Percentiles rank a stretch among this genome's conserved stretches.
phyloP scores from a whole-genome alignment of 2,797 vertebrate species.

The Erithacus rubecula region DNA sequence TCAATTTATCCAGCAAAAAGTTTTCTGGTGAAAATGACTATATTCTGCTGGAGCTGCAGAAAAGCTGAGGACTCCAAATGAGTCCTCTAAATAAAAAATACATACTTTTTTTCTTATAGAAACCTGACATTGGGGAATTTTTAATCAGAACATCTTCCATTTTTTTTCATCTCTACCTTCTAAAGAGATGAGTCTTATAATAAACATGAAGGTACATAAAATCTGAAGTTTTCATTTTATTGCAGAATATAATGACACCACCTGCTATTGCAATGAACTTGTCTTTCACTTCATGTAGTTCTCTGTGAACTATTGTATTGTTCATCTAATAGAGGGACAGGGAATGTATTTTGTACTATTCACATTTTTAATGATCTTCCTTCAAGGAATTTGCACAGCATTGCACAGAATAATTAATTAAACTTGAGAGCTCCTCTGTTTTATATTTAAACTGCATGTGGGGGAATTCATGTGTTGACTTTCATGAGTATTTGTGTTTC shows the following conservation, averaged over 20 bases:
- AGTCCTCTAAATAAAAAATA: background rate
- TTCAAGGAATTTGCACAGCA: background rate
- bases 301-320: background rate
- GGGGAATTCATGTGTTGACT: background rate
- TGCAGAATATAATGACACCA: background rate
- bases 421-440: background rate
- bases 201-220: background rate
- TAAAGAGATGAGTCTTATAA: background rate
- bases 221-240: background rate
- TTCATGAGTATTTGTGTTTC: background rate
- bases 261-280: background rate
- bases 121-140: background rate
- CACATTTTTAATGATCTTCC: background rate
- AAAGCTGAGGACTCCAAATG: background rate
- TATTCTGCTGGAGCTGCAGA: background rate
- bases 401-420: background rate
- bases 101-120: rapidly evolving
- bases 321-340: background rate
- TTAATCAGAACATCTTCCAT: background rate
- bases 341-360: background rate
- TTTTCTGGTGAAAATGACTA: background rate
- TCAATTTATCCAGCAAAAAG: background rate
- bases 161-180: background rate
- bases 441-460: background rate
- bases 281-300: background rate